Evolutionary conservation across 2,113 vertebrate species (phyloP).

Genomic region (Hymenochirus boettgeri): DNA sequence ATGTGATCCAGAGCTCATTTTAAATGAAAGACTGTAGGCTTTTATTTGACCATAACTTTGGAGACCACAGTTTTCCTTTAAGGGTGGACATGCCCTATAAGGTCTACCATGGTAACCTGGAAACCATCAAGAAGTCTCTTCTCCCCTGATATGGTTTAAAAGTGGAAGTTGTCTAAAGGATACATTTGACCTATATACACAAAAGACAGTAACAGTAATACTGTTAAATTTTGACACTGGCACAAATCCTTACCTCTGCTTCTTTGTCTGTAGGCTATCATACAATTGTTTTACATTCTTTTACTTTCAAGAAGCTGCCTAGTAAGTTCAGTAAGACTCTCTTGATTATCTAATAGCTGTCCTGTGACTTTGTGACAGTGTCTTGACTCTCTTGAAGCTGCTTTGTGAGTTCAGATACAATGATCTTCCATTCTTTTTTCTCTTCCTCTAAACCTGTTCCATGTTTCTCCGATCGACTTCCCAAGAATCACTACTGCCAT

Average conservation of each 20-base stretch:
- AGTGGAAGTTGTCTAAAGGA: no score
- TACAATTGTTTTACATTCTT: conserved; percentile 2
- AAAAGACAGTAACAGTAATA: no score
- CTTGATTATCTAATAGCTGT: conserved; percentile 23
- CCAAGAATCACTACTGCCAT: not conserved
- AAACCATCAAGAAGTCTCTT: no score
- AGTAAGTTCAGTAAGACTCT: conserved; percentile 7
- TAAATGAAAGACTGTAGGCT: no score
- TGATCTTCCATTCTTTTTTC: not conserved
- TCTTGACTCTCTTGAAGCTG: conserved; percentile 25
- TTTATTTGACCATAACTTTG: no score
- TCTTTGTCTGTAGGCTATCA: not conserved
- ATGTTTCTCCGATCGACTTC: not conserved
- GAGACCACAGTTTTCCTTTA: no score
- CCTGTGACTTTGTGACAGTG: conserved; percentile 1
- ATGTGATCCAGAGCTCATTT: no score
- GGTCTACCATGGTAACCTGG: no score
- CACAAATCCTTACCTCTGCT: conserved; percentile 16
- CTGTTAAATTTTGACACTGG: no score
- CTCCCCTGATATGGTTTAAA: no score
- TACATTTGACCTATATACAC: no score
- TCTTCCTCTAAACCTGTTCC: conserved; percentile 38
- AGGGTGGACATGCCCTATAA: no score
- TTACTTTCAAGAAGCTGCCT: conserved; percentile 13
- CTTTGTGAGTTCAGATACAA: conserved; percentile 14